A percentile compares a stretch with the other conserved stretches of the same genome.
phyloP scores from a whole-genome alignment of 2,113 vertebrate species.

The Callipepla californica region DNA sequence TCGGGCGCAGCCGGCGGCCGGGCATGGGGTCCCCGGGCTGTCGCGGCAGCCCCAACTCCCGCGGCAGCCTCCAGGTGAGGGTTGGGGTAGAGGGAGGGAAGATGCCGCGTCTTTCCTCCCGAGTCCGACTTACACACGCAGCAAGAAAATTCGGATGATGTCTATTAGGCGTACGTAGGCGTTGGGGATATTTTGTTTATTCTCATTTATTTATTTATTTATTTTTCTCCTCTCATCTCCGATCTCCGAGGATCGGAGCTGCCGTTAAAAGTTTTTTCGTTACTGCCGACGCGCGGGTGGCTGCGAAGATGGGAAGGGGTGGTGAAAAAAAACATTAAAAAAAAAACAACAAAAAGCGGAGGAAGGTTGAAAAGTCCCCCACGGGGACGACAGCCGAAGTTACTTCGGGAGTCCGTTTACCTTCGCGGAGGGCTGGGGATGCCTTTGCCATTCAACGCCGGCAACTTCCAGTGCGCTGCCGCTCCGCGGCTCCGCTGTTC shows the following conservation, averaged over 20 bases:
- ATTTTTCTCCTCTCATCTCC: neutral
- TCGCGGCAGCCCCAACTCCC: constrained; percentile 46
- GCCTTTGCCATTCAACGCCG: neutral
- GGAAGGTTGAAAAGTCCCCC: neutral
- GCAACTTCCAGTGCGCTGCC: neutral
- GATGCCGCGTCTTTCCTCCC: neutral
- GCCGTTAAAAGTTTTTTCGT: constrained; percentile 13
- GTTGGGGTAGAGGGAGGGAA: neutral
- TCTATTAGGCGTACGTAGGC: neutral
- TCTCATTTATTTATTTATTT: no score
- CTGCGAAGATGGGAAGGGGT: neutral
- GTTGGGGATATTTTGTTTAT: no score
- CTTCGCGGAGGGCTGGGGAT: neutral
- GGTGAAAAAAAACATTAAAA: neutral
- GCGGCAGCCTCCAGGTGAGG: constrained; percentile 75
- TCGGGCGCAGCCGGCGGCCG: constrained; percentile 56
- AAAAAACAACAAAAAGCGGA: neutral
- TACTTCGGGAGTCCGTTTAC: neutral
- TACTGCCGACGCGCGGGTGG: neutral
- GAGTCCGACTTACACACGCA: neutral
- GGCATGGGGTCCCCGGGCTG: constrained; percentile 75
- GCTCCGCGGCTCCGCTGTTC: neutral
- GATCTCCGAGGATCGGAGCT: neutral
- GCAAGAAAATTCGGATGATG: neutral
- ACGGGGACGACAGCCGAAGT: neutral